A percentile compares a stretch with the other conserved stretches of the same genome.
These are phyloP conservation scores for Anthopleura xanthogrammica DNA, from an alignment of 92 coral and sea anemone genomes.

Conservation along the genomic window DNA sequence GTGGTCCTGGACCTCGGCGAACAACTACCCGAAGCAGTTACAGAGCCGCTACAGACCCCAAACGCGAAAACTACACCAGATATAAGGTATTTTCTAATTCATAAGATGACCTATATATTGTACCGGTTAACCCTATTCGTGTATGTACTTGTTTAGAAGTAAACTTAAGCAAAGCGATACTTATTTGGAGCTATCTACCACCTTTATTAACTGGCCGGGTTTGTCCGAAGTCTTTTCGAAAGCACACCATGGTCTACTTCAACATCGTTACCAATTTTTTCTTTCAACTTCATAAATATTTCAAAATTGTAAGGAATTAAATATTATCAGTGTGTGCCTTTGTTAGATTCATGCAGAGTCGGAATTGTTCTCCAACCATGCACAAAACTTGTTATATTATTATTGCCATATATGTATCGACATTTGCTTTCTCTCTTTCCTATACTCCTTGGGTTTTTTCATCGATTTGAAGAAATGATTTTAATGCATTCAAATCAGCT, in stretches of 20 bases:
- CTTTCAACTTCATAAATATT: conserved; percentile 5
- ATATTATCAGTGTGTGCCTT: not conserved
- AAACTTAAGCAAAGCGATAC: not conserved
- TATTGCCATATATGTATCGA: not conserved
- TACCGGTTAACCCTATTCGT: not conserved
- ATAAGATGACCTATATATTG: not conserved
- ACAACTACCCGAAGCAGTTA: not conserved
- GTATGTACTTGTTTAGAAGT: not conserved
- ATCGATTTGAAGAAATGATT: not conserved
- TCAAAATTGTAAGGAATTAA: conserved; percentile 20
- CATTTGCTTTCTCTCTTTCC: not conserved
- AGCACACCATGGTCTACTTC: not conserved
- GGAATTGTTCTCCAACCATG: not conserved
- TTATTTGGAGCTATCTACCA: not conserved
- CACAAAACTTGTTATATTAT: not conserved
- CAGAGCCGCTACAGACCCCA: not conserved
- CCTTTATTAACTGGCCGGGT: not conserved
- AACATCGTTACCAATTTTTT: not conserved
- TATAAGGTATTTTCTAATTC: not conserved
- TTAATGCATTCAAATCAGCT: not conserved
- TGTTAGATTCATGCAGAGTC: not conserved
- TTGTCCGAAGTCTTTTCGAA: not conserved
- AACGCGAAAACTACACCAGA: conserved; percentile 14
- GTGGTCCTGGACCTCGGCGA: not conserved
- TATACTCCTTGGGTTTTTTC: not conserved